Evolutionary conservation across 1,140 invertebrate species (phyloP), one percentile per base, ranked within the genome.

Genomic region (Monochamus saltuarius): DNA sequence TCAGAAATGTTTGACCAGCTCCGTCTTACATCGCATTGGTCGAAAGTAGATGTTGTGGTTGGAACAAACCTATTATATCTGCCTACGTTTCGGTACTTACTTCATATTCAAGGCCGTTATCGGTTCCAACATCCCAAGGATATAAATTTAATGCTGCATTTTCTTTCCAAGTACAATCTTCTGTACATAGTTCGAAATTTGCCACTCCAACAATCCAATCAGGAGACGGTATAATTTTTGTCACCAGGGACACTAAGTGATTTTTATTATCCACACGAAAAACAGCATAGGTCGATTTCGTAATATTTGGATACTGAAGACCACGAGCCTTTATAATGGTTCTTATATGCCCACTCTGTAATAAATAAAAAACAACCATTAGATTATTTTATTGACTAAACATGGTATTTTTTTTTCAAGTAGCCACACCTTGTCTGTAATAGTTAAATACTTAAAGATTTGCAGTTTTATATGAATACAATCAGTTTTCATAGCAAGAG

Each of bases 121-220:
- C 95, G 0, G 95, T 98, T 0, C 97, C 97, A 16, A 92, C 95
- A 78, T 99, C 97, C 81, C 90, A 97, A 0, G 97, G 97, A 76
- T 91, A 97, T 3, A 99, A 80, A 76, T 97, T 93, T 13, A 98
- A 81, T 1, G 87, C 84, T 62, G 90, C 88, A 36, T 88, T 87
- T 55, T 88, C 87, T 0, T 90, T 84, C 97, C 97, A 99, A 0
- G 90, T 89, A 70, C 97, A 96, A 78, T 99, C 95, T 3, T 83
- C 64, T 42, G 90, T 78, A 73, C 97, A 99, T 0, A 99, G 79
- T 75, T 99, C 95, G 35, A 98, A 76, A 0, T 89, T 89, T 0
- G 92, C 94, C 0, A 99, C 89, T 0, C 97, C 97, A 0, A 99
- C 90, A 60, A 98, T 92, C 97, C 97, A 99, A 79, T 99, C 97